Percentiles rank a stretch among this genome's conserved stretches.
phyloP scores from a whole-genome alignment of 2,113 vertebrate species.

The Ophiodon elongatus region DNA sequence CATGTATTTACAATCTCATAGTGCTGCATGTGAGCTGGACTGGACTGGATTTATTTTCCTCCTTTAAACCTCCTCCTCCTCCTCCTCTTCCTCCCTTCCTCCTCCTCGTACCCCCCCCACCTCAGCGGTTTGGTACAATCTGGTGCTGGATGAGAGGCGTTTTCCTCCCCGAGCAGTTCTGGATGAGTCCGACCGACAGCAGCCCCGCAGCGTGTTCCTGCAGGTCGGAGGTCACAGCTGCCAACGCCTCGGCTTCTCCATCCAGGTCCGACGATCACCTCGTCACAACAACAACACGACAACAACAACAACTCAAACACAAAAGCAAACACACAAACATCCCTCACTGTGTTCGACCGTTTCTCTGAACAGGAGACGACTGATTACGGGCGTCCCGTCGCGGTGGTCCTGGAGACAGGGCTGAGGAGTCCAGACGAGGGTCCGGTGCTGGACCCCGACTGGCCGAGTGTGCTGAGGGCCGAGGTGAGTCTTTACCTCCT shows the following conservation, averaged over 20 bases:
- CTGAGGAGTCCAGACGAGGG: slow-evolving; percentile 83
- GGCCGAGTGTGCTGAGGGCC: slow-evolving; percentile 86
- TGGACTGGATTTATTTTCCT: neutral
- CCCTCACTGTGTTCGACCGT: neutral
- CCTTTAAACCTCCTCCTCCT: neutral
- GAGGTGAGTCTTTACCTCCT: slow-evolving; percentile 77
- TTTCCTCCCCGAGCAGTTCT: slow-evolving; percentile 88
- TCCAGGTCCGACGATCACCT: slow-evolving; percentile 84
- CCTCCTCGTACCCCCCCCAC: too few relatives aligned
- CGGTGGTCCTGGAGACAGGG: slow-evolving; percentile 85
- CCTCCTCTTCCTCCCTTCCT: neutral
- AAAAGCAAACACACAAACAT: neutral
- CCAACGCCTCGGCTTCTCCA: slow-evolving; percentile 87
- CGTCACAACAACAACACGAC: neutral
- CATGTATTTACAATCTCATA: neutral
- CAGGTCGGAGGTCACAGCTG: slow-evolving; percentile 78
- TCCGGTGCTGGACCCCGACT: slow-evolving; percentile 90
- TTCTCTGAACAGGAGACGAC: slow-evolving; percentile 87
- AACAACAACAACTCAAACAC: too few relatives aligned
- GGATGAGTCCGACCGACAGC: slow-evolving; percentile 84
- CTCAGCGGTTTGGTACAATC: slow-evolving; percentile 85
- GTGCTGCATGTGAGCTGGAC: neutral
- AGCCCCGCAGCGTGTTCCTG: slow-evolving; percentile 74
- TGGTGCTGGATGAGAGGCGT: slow-evolving; percentile 89
- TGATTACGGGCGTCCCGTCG: slow-evolving; percentile 91